Percentiles rank a stretch among this genome's conserved stretches.
Conservation (phyloP, 2,113 vertebrate genomes). For the Pteronura brasiliensis region DNA sequence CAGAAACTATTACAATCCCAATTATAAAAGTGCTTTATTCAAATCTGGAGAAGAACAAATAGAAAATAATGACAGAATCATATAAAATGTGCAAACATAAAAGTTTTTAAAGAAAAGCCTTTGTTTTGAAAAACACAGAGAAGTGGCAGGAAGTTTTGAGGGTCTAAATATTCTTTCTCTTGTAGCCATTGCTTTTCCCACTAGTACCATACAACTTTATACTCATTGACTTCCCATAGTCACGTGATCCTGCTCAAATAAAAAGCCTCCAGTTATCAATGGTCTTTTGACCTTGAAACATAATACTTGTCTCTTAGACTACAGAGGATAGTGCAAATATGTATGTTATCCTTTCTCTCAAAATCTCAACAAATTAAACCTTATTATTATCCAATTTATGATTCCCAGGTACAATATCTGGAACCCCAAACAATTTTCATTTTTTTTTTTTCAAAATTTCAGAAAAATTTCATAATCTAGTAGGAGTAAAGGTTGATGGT, state of each 20-base stretch:
- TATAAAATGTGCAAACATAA: background rate
- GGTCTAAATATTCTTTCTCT: background rate
- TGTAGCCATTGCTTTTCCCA: background rate
- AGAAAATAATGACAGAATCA: background rate
- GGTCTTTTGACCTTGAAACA: background rate
- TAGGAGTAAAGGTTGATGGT: background rate
- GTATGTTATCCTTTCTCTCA: background rate
- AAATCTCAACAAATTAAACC: background rate
- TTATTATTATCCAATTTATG: background rate
- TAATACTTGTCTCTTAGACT: background rate
- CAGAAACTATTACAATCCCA: background rate
- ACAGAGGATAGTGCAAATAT: background rate
- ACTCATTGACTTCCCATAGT: background rate
- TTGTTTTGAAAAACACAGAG: background rate
- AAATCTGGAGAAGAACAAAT: background rate
- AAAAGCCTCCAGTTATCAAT: background rate
- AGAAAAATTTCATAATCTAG: background rate
- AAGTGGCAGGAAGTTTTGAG: background rate
- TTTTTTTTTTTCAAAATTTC: background rate
- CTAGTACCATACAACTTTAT: background rate
- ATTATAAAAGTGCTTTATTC: background rate
- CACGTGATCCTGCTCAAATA: background rate
- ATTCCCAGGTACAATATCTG: background rate
- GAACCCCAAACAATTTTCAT: background rate
- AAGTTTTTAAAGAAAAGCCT: background rate